Evolutionary conservation across 2,797 vertebrate species (phyloP).

Genomic region (Anguilla megastoma): DNA sequence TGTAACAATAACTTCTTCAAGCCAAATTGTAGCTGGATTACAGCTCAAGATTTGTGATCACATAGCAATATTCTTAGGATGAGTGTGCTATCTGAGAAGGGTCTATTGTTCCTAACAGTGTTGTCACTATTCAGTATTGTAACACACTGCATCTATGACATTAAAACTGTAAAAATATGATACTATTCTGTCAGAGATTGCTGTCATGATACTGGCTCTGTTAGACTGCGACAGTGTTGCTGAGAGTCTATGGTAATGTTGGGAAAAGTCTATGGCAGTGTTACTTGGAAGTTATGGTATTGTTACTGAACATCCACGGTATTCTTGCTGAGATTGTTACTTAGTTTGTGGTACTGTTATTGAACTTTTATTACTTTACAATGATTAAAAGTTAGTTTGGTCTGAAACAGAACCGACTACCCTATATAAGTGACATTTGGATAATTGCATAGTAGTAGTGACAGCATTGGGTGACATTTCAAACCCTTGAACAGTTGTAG

Average conservation of each 20-base stretch:
- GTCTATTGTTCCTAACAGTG: not conserved
- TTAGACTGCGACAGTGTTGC: not conserved
- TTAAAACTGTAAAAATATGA: not conserved
- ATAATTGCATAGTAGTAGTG: too few relatives aligned
- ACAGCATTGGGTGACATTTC: too few relatives aligned
- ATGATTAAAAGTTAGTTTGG: too few relatives aligned
- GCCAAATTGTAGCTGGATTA: not conserved
- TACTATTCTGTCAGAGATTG: not conserved
- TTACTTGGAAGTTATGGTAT: not conserved
- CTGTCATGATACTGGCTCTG: not conserved
- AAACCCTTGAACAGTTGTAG: too few relatives aligned
- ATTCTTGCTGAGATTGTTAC: not conserved
- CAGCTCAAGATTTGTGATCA: not conserved
- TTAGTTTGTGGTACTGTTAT: not conserved
- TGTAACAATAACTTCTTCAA: not conserved
- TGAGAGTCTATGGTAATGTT: too few relatives aligned
- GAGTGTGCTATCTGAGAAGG: not conserved
- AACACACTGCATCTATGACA: not conserved
- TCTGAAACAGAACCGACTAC: too few relatives aligned
- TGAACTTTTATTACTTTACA: not conserved
- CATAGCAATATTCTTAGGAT: not conserved
- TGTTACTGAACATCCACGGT: too few relatives aligned
- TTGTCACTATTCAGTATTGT: not conserved
- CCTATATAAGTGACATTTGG: too few relatives aligned
- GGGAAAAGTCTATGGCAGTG: too few relatives aligned